Base-by-base conservation (phyloP, 2,113 vertebrate genomes). In the Hoplias malabaricus region DNA sequence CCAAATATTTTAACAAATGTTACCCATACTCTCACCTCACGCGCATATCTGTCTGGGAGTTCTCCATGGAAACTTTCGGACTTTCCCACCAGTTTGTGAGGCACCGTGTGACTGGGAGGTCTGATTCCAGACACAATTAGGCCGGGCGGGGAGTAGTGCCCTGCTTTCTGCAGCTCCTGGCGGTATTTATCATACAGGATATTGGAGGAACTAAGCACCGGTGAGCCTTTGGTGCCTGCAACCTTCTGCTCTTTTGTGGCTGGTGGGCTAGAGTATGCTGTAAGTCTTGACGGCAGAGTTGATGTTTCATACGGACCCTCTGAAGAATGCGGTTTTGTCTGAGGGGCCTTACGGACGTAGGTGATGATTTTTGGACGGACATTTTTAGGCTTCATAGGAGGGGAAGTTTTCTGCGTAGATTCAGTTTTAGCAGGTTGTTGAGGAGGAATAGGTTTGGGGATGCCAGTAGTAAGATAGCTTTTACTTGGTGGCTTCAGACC, bases 331-430 rank as follows among this genome's bases (percentile, higher is more conserved):
- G 91, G 80, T 16, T 95, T 91, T 0, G 88, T 86, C 77, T 93
- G 95, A 1, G 94, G 92, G 63, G 84, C 96, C 75, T 95, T 96
- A 42, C 96, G 90, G 11, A 99, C 93, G 19, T 95, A 99, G 0
- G 97, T 99, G 84, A 99, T 99, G 81, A 99, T 99, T 91, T 98
- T 99, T 42, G 96, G 96, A 50, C 96, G 90, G 63, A 96, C 93
- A 0, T 94, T 95, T 86, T 98, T 98, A 75, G 95, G 94, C 63
- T 94, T 97, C 11, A 93, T 94, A 1, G 89, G 86, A 53, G 88
- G 84, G 19, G 88, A 87, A 6, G 80, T 77, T 62, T 69, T 46
- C 6, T 79, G 86, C 34, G 90, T 87, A 0, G 79, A 48, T 29
- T 93, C 96, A 62, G 89, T 93, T 8, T 38, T 84, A 80, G 92